phyloP scores from a whole-genome alignment of 2,113 vertebrate genomes.

The Anhinga rufa region DNA sequence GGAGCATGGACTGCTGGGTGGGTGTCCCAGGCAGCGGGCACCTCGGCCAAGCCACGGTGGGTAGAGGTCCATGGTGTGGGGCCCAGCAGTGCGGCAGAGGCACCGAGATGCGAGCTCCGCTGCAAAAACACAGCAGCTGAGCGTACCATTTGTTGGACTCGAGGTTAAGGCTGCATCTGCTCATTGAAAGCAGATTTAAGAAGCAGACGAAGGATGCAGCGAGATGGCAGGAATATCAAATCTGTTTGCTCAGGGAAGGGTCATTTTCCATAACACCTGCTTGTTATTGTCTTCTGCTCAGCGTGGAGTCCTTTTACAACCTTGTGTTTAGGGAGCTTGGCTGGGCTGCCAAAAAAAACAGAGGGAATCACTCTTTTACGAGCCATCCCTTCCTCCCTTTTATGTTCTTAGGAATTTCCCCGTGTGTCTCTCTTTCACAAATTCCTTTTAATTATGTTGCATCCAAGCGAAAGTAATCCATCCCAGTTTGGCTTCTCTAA shows the following conservation, averaged over 20 bases:
- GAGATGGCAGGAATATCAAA: neutral
- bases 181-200: neutral
- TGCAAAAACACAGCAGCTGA: neutral
- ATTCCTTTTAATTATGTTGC: constrained; percentile 15
- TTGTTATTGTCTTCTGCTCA: neutral
- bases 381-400: constrained; percentile 36
- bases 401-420: constrained; percentile 6
- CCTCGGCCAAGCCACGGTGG: neutral
- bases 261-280: neutral
- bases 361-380: neutral
- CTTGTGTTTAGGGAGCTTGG: neutral
- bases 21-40: accelerated
- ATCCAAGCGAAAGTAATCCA: neutral
- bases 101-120: accelerated
- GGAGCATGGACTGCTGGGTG: neutral
- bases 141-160: accelerated
- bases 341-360: constrained; percentile 31
- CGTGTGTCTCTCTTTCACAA: neutral
- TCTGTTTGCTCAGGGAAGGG: neutral
- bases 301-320: constrained; percentile 10
- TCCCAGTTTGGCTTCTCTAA: neutral
- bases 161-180: neutral
- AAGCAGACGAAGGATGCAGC: neutral
- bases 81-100: no score
- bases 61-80: no score